A percentile compares a stretch with the other conserved stretches of the same genome.
phyloP scores from a whole-genome alignment of 2,797 vertebrate genomes.

The Chromis chromis region DNA sequence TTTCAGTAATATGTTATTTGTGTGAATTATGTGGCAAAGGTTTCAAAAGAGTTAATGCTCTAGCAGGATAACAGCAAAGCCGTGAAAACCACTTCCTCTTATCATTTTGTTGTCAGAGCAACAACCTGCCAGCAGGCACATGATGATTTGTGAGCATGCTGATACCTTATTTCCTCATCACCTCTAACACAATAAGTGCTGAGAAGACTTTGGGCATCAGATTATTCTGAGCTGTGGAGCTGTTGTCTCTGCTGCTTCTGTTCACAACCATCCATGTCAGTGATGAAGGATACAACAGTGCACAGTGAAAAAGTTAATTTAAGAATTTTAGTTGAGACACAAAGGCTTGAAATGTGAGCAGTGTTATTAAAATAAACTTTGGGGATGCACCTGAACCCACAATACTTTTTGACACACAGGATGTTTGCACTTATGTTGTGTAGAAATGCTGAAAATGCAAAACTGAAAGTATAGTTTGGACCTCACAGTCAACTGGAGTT shows the following conservation, averaged over 20 bases:
- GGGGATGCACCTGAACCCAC: not conserved
- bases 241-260: not conserved
- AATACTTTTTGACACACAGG: not conserved
- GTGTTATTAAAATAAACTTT: not conserved
- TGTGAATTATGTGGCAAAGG: not conserved
- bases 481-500: no score
- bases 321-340: not conserved
- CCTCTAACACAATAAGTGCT: not conserved
- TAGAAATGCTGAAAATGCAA: not conserved
- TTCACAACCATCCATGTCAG: not conserved
- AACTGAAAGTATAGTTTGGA: not conserved
- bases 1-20: not conserved
- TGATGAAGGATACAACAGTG: not conserved
- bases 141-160: not conserved
- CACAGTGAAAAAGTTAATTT: not conserved
- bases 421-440: conserved; percentile 1
- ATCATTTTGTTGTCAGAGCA: not conserved
- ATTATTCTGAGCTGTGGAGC: not conserved
- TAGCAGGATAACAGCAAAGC: not conserved
- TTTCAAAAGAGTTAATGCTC: not conserved
- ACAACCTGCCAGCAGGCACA: not conserved
- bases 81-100: conserved; percentile 68
- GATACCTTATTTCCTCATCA: not conserved
- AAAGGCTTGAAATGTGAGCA: not conserved
- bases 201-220: not conserved